Evolutionary conservation across 37 sponge, comb jelly and placozoan species (phyloP).

Genomic region (Chondrosia reniformis): DNA sequence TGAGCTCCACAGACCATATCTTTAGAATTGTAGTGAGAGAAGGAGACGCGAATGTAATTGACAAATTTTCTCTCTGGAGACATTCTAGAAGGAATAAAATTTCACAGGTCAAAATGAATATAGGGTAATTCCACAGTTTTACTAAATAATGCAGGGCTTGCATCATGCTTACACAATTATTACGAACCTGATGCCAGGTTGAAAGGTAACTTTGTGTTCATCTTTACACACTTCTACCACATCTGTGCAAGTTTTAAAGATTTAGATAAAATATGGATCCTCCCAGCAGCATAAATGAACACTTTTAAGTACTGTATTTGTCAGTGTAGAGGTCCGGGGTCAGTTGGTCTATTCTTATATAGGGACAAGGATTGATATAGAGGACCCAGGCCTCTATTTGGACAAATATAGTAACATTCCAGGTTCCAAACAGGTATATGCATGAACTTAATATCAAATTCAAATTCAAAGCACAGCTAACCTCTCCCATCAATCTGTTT

Average conservation of each 20-base stretch:
- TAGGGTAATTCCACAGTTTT: neutral
- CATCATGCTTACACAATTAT: neutral
- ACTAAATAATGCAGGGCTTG: neutral
- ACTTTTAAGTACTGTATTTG: too few relatives aligned
- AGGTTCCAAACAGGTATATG: slow-evolving; percentile 5
- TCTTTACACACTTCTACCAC: slow-evolving; percentile 17
- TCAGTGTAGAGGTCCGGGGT: too few relatives aligned
- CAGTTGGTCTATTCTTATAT: too few relatives aligned
- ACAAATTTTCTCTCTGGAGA: slow-evolving; percentile 16
- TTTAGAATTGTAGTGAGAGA: slow-evolving; percentile 30
- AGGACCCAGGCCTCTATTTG: too few relatives aligned
- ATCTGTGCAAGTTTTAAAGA: too few relatives aligned
- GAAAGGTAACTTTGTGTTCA: slow-evolving; percentile 17
- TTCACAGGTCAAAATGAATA: neutral
- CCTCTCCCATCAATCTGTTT: slow-evolving; percentile 31
- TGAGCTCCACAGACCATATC: slow-evolving; percentile 5
- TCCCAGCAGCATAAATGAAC: too few relatives aligned
- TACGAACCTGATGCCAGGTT: slow-evolving; percentile 29
- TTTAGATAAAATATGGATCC: too few relatives aligned
- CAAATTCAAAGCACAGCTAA: slow-evolving; percentile 9
- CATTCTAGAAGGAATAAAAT: neutral
- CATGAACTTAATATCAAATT: slow-evolving; percentile 1
- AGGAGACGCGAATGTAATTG: slow-evolving; percentile 50
- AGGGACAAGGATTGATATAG: too few relatives aligned
- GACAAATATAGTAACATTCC: slow-evolving; percentile 14